phyloP scores from a whole-genome alignment of 1,140 invertebrate genomes.

The Cherax destructor region DNA sequence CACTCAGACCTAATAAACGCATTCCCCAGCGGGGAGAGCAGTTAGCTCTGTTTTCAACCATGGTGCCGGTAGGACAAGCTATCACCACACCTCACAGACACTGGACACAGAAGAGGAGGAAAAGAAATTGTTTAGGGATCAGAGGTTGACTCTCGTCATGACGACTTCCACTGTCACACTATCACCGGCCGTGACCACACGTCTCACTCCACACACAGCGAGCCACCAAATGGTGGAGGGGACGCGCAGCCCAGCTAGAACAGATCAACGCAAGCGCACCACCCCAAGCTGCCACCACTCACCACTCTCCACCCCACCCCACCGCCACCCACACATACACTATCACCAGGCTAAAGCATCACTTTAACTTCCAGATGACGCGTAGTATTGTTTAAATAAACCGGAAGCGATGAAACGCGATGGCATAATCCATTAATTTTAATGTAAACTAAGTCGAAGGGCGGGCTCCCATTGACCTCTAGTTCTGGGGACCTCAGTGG shows the following conservation, averaged over 20 bases:
- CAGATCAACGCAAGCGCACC: slow-evolving; percentile 28
- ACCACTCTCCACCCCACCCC: not conserved
- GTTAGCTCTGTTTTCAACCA: slow-evolving; percentile 51
- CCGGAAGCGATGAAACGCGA: not conserved
- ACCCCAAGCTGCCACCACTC: not conserved
- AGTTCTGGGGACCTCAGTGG: not conserved
- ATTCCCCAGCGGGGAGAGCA: slow-evolving; percentile 59
- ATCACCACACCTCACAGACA: slow-evolving; percentile 27
- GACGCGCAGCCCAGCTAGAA: slow-evolving; percentile 22
- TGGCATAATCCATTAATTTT: not conserved
- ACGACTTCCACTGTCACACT: slow-evolving; percentile 60
- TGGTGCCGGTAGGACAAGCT: slow-evolving; percentile 36
- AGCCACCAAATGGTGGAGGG: slow-evolving; percentile 56
- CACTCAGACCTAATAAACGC: slow-evolving; percentile 57
- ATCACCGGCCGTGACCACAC: slow-evolving; percentile 49
- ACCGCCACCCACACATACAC: not conserved
- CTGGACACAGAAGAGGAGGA: slow-evolving; percentile 50
- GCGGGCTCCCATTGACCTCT: not conserved
- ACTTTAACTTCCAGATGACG: not conserved
- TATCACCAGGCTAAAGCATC: not conserved
- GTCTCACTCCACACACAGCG: slow-evolving; percentile 51
- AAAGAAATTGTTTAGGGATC: slow-evolving; percentile 59
- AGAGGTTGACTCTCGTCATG: slow-evolving; percentile 61
- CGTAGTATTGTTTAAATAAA: too few relatives aligned
- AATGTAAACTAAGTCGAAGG: slow-evolving; percentile 19